Evolutionary conservation across 2,888 invertebrate species (phyloP).

Genomic region (Phasia obesa): DNA sequence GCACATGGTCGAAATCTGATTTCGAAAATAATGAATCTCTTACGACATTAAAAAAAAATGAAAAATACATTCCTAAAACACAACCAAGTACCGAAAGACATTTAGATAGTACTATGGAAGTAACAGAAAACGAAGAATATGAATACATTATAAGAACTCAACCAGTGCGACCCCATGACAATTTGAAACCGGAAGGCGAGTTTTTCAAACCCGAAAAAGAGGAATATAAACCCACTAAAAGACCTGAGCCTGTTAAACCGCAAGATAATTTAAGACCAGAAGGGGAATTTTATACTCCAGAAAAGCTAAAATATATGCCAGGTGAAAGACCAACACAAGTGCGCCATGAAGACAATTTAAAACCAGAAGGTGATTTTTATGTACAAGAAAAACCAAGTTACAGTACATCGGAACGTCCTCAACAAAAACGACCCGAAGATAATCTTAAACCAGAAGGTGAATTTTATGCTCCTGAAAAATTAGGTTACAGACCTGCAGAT

Average conservation of each 20-base stretch:
- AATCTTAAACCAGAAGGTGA: conserved; percentile 83
- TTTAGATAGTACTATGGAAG: conserved; percentile 82
- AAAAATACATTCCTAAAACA: conserved; percentile 56
- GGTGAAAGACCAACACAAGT: conserved; percentile 83
- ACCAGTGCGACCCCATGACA: conserved; percentile 82
- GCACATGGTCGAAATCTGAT: conserved; percentile 80
- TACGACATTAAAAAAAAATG: conserved; percentile 39
- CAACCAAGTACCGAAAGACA: conserved; percentile 74
- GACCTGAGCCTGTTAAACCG: conserved; percentile 81
- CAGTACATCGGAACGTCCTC: conserved; percentile 82
- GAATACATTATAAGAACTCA: conserved; percentile 80
- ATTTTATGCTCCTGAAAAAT: conserved; percentile 80
- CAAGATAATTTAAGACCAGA: conserved; percentile 83
- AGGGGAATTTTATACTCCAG: conserved; percentile 84
- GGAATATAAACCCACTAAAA: conserved; percentile 82
- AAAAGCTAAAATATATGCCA: conserved; percentile 83
- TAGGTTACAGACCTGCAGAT: conserved; percentile 81
- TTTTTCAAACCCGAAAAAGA: conserved; percentile 83
- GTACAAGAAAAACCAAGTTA: conserved; percentile 80
- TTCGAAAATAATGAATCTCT: conserved; percentile 71
- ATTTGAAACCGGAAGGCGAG: conserved; percentile 84
- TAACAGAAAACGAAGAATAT: conserved; percentile 82
- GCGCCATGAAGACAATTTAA: conserved; percentile 83
- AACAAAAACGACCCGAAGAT: conserved; percentile 82
- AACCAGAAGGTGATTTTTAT: conserved; percentile 83